These are phyloP conservation scores for Acrossocheilus fasciatus DNA, from an alignment of 2,797 vertebrate species.

Conservation along the genomic window DNA sequence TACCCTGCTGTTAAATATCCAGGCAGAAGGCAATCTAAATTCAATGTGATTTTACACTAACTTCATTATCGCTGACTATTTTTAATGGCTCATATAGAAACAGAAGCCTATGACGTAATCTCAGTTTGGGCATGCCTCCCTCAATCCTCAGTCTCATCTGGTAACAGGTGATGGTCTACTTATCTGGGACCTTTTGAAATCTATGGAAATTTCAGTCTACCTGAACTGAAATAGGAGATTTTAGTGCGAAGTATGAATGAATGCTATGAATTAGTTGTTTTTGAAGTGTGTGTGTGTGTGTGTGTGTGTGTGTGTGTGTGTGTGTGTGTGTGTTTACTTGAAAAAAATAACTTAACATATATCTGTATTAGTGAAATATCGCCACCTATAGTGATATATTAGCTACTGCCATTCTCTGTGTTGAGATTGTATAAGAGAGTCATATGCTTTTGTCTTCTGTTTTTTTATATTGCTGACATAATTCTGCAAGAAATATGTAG, in stretches of 20 bases:
- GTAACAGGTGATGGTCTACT: background rate
- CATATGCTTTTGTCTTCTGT: background rate
- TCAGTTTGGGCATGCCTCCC: background rate
- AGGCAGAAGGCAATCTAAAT: conserved; percentile 37
- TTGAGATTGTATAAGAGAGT: too few relatives aligned
- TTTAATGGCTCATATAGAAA: conserved; percentile 39
- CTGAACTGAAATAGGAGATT: too few relatives aligned
- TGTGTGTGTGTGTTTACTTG: too few relatives aligned
- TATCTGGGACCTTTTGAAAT: background rate
- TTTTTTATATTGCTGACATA: background rate
- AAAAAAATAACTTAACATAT: background rate
- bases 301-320: too few relatives aligned
- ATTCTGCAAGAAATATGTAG: background rate
- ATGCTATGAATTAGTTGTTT: too few relatives aligned
- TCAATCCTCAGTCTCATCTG: background rate
- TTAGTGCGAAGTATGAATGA: too few relatives aligned
- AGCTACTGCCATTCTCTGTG: background rate
- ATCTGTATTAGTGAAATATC: background rate
- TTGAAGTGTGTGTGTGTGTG: too few relatives aligned
- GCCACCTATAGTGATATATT: background rate
- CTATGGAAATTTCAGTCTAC: background rate
- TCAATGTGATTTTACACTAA: conserved; percentile 54
- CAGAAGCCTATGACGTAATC: background rate
- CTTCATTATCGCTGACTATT: conserved; percentile 57
- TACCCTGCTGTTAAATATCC: conserved; percentile 41